Evolutionary conservation across 2,888 invertebrate genomes (phyloP), one percentile per base, ranked within the genome.

Genomic region (Entomobrya proxima): DNA sequence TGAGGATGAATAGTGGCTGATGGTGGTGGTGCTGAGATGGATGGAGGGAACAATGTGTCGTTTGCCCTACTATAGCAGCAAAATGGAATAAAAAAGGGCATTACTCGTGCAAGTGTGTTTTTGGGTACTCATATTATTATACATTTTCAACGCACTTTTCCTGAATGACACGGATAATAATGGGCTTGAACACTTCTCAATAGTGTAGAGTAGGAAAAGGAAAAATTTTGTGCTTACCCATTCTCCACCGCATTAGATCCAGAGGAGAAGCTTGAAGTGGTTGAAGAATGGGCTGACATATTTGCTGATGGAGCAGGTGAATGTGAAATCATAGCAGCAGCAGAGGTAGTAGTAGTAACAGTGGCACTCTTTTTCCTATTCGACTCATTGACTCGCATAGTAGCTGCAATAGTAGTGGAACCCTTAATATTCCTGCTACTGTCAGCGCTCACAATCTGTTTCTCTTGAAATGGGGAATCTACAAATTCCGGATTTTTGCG

Each of bases 261-360:
- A 74, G 61, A 40, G 5, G 82, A 44, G 67, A 37, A 75, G 18
- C 75, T 82, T 21, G 82, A 74, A 30, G 37, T 58, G 30, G 61
- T 37, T 81, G 81, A 81, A 61, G 81, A 81, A 58, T 81, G 81
- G 61, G 61, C 37, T 76, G 82, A 82, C 76, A 82, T 61, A 76
- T 82, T 75, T 75, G 76, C 82, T 82, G 82, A 82, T 64, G 75
- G 82, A 76, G 82, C 82, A 75, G 75, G 37, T 76, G 67, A 64
- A 76, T 81, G 47, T 24, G 74, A 50, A 74, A 81, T 81, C 80
- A 32, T 72, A n/a, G n/a, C n/a, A n/a, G n/a, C n/a, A n/a, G n/a
- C n/a, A n/a, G n/a, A n/a, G n/a, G n/a, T n/a, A n/a, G n/a, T n/a
- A n/a, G n/a, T n/a, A n/a, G n/a, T n/a, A n/a, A n/a, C n/a, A n/a